These are phyloP conservation scores for Lepus europaeus DNA, from an alignment of 2,113 vertebrate species.

Conservation along the genomic window DNA sequence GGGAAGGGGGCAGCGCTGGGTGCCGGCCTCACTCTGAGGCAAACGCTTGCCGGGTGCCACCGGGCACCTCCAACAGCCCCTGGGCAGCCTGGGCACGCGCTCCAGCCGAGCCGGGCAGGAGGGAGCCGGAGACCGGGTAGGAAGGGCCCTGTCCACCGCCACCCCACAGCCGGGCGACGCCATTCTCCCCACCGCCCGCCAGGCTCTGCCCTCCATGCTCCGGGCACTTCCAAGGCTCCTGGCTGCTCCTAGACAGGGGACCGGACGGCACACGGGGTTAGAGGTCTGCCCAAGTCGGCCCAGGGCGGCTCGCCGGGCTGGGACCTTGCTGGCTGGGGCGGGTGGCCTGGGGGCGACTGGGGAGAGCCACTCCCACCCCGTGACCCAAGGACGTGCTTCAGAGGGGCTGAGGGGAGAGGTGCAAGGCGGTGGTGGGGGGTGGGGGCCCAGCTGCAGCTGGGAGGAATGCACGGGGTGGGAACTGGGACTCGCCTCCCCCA, in stretches of 20 bases:
- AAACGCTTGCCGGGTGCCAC: no score
- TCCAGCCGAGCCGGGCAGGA: neutral
- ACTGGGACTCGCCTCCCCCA: no score
- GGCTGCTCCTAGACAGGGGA: neutral
- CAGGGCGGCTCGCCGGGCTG: accelerated
- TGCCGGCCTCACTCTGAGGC: neutral
- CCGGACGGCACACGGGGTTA: no score
- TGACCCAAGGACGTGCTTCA: neutral
- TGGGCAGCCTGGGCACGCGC: no score
- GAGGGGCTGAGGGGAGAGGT: neutral
- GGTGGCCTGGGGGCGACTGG: no score
- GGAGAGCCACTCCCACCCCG: no score
- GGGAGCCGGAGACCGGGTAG: accelerated
- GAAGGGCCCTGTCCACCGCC: neutral
- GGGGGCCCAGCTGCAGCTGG: neutral
- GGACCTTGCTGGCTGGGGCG: no score
- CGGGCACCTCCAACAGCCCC: neutral
- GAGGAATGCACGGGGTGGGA: neutral
- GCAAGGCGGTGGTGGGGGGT: no score
- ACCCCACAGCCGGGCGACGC: no score
- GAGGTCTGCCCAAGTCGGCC: accelerated
- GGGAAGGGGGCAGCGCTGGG: accelerated
- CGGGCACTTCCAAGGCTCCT: neutral
- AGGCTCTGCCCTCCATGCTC: neutral
- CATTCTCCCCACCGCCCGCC: no score